phyloP scores from a whole-genome alignment of 2,888 invertebrate species.

The Pharmacophagus antenor region DNA sequence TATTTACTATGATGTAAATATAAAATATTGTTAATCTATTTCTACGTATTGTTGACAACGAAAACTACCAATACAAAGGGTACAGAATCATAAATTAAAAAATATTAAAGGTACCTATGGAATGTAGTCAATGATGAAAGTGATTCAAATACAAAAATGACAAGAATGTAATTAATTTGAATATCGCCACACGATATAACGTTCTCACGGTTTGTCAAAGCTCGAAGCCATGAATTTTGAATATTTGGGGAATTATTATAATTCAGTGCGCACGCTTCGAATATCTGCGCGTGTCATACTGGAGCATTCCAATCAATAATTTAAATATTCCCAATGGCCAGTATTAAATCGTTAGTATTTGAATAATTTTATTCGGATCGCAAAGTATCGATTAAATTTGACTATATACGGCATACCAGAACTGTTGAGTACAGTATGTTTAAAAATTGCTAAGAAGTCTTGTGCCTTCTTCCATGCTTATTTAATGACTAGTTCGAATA shows the following conservation, averaged over 20 bases:
- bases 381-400: no score
- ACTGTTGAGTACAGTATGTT: no score
- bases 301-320: not conserved
- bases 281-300: conserved; percentile 23
- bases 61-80: not conserved
- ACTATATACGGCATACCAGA: no score
- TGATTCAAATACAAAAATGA: conserved; percentile 6
- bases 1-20: no score
- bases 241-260: conserved; percentile 33
- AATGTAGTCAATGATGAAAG: conserved; percentile 11
- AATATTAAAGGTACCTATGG: not conserved
- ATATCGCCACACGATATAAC: conserved; percentile 53
- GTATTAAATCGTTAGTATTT: not conserved
- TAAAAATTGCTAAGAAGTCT: no score
- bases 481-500: not conserved
- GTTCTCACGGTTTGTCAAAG: conserved; percentile 59
- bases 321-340: conserved; percentile 16
- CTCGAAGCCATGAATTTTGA: conserved; percentile 39
- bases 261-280: conserved; percentile 13
- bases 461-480: no score
- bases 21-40: no score
- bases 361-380: no score
- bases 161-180: conserved; percentile 43
- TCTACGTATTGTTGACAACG: no score
- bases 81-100: not conserved